Percentiles rank a stretch among this genome's conserved stretches.
Evolutionary conservation across 2,888 invertebrate genomes (phyloP).

Genomic region (Drosophila kanekoi): DNA sequence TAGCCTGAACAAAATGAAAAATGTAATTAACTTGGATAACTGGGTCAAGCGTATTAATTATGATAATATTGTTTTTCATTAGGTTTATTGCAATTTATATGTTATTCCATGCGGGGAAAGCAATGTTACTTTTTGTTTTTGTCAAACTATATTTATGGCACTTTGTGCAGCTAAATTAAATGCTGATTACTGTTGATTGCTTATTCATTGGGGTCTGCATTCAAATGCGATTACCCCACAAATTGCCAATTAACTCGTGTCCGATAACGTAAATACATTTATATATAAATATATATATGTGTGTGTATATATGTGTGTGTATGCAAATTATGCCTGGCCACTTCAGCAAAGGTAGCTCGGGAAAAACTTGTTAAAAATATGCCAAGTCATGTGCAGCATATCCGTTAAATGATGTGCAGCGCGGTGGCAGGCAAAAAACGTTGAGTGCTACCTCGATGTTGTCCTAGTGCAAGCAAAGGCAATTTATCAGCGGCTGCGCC

Average conservation of each 20-base stretch:
- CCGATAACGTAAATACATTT: slow-evolving; percentile 14
- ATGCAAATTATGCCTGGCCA: background rate
- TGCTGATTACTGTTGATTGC: slow-evolving; percentile 36
- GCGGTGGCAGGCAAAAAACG: slow-evolving; percentile 13
- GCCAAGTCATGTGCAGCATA: slow-evolving; percentile 72
- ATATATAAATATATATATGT: background rate
- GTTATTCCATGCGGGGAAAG: background rate
- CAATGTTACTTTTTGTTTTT: background rate
- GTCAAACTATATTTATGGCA: slow-evolving; percentile 5
- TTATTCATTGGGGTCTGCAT: slow-evolving; percentile 37
- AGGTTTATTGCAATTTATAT: slow-evolving; percentile 18
- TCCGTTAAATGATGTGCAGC: slow-evolving; percentile 60
- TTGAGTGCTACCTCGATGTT: background rate
- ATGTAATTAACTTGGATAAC: slow-evolving; percentile 25
- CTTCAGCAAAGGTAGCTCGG: background rate
- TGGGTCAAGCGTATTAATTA: slow-evolving; percentile 37
- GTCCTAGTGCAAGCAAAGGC: slow-evolving; percentile 10
- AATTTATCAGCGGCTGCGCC: slow-evolving; percentile 52
- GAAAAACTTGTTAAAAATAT: slow-evolving; percentile 37
- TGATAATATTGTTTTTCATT: slow-evolving; percentile 31
- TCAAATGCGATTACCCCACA: slow-evolving; percentile 30
- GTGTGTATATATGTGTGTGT: background rate
- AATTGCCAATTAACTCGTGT: slow-evolving; percentile 49
- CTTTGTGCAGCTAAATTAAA: slow-evolving; percentile 31
- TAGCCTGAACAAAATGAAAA: too few relatives aligned